Conservation (phyloP, 2,888 invertebrate species). For the Chymomyza fuscimana region DNA sequence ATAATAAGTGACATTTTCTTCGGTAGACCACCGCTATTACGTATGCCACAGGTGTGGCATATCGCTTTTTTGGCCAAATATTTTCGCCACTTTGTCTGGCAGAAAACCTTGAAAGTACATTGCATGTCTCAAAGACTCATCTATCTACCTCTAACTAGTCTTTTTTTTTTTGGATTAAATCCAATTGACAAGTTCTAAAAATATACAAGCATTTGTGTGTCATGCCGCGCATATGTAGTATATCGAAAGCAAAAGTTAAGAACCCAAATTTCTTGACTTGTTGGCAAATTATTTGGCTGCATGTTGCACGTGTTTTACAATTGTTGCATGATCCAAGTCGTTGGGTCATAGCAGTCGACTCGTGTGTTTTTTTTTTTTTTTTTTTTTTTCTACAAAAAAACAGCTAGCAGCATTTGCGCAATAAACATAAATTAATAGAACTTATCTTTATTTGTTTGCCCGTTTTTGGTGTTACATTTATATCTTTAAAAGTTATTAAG, state of each 20-base stretch:
- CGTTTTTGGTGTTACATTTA: not conserved
- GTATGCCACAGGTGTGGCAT: slow-evolving; percentile 55
- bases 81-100: slow-evolving; percentile 1
- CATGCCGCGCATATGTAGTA: slow-evolving; percentile 21
- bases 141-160: slow-evolving; percentile 1
- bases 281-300: not conserved
- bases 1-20: slow-evolving; percentile 19
- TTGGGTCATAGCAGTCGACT: slow-evolving; percentile 25
- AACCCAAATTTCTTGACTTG: slow-evolving; percentile 13
- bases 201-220: slow-evolving; percentile 25
- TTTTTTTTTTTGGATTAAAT: slow-evolving; percentile 51
- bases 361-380: not conserved
- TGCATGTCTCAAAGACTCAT: slow-evolving; percentile 10
- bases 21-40: slow-evolving; percentile 42
- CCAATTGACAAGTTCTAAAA: slow-evolving; percentile 51
- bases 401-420: slow-evolving; percentile 1
- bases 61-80: not conserved
- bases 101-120: slow-evolving; percentile 17
- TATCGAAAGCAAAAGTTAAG: slow-evolving; percentile 60
- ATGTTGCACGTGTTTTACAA: slow-evolving; percentile 36
- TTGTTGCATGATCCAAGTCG: slow-evolving; percentile 14
- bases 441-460: not conserved
- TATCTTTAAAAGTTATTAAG: not conserved
- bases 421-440: not conserved
- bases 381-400: not conserved